Evolutionary conservation across 2,797 vertebrate genomes (phyloP).

Genomic region (Phalanger gymnotis): DNA sequence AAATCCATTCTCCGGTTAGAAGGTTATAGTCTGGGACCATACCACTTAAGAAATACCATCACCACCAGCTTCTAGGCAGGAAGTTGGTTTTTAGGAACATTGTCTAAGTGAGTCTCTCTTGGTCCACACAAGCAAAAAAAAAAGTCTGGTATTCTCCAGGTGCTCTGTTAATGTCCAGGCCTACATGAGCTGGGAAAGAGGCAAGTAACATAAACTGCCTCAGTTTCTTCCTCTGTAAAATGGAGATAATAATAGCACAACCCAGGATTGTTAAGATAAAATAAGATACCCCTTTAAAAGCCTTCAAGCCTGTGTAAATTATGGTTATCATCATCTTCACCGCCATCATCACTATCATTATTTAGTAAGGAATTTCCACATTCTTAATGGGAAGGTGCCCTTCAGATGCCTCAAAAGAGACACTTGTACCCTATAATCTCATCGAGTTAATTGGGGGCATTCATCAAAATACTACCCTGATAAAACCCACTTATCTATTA

Average conservation of each 20-base stretch:
- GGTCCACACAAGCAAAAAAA: background rate
- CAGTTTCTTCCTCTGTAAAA: background rate
- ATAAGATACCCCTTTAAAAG: constrained; percentile 25
- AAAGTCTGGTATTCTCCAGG: background rate
- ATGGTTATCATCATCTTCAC: background rate
- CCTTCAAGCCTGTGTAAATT: constrained; percentile 25
- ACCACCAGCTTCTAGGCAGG: background rate
- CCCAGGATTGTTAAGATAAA: background rate
- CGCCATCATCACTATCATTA: background rate
- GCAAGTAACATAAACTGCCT: background rate
- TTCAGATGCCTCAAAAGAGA: background rate
- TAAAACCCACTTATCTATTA: background rate
- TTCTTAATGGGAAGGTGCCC: background rate
- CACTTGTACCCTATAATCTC: background rate
- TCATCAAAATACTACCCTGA: background rate
- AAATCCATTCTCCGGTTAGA: background rate
- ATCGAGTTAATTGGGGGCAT: background rate
- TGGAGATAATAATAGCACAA: background rate
- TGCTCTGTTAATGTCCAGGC: background rate
- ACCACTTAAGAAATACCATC: background rate
- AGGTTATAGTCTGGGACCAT: background rate
- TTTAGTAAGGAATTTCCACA: background rate
- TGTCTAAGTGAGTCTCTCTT: background rate
- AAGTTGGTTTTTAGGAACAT: background rate
- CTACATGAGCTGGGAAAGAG: background rate